Base-by-base conservation (phyloP, 2,888 invertebrate species). In the Cephus rjabovi region DNA sequence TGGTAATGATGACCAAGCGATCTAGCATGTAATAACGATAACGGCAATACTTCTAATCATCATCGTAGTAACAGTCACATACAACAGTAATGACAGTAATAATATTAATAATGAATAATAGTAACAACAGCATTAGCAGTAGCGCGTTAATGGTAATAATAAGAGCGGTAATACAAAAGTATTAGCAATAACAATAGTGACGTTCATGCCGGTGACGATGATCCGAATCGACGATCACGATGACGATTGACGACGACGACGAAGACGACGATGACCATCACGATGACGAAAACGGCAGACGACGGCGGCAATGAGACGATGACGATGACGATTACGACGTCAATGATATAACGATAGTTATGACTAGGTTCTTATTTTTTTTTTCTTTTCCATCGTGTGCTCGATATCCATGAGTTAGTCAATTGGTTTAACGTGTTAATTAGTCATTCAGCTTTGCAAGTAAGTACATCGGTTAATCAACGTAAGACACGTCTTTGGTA, bases 401-500 rank as follows among this genome's bases (percentile, higher is more conserved):
- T 84, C 82, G 80, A 81, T 81, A 81, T 75, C 83, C 79, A 76
- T 77, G 79, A 82, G 84, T 87, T 85, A 85, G 83, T 83, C 76
- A 76, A 81, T 83, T 79, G 81, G 81, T 83, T 85, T 81, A 84
- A 87, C 83, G 78, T 83, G 84, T 82, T 81, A 69, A 81, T 86
- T 87, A 87, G 83, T 84, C 81, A 83, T 87, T 79, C 77, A 86
- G 84, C 83, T 83, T 87, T 86, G 86, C 83, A 81, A 79, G 82
- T 89, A 89, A 89, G 89, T 89, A 90, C 90, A 87, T 88, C 81
- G 83, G 87, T 88, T 89, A 88, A 88, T 86, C 86, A 83, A 56
- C 56, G 34, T 71, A 89, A 89, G 87, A 89, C 87, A 89, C 87
- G 87, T 90, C 90, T 90, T 90, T 90, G 90, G 90, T 89, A 89